phyloP scores from a whole-genome alignment of 2,113 vertebrate species.

The Gallinago undulata region DNA sequence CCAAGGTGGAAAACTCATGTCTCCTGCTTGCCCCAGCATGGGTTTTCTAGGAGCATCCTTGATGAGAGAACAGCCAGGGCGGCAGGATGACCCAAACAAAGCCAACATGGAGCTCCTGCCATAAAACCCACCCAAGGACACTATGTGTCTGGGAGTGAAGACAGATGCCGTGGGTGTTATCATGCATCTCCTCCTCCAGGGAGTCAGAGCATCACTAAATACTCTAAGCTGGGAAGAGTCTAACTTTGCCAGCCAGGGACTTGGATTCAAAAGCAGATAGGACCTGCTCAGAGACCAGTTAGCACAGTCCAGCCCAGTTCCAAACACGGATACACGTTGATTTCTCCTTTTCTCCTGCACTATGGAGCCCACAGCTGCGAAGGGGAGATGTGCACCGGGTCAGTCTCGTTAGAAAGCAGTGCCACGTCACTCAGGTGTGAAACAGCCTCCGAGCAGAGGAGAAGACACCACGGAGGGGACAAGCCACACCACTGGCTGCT shows the following conservation, averaged over 20 bases:
- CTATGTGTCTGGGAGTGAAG: neutral
- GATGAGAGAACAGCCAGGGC: neutral
- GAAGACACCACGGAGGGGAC: neutral
- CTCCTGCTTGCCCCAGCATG: rapidly evolving
- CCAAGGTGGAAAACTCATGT: rapidly evolving
- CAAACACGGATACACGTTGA: neutral
- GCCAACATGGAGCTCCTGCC: neutral
- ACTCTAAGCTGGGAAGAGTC: neutral
- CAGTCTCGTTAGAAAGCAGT: neutral
- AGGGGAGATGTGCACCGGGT: rapidly evolving
- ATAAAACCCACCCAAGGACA: neutral
- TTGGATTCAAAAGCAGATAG: neutral
- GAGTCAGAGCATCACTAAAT: neutral
- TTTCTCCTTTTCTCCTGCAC: neutral
- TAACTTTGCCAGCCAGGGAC: neutral
- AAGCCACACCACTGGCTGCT: rapidly evolving
- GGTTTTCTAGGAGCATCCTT: neutral
- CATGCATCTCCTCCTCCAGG: neutral
- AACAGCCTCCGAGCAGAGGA: neutral
- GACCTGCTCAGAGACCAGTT: neutral
- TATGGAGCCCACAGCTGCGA: neutral
- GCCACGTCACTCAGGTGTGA: rapidly evolving
- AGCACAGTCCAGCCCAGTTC: neutral
- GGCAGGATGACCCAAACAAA: neutral
- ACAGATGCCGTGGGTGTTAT: neutral